A percentile compares a stretch with the other conserved stretches of the same genome.
These are phyloP conservation scores for Microcebus lehilahytsara DNA, from an alignment of 2,113 vertebrate species.

Conservation along the genomic window DNA sequence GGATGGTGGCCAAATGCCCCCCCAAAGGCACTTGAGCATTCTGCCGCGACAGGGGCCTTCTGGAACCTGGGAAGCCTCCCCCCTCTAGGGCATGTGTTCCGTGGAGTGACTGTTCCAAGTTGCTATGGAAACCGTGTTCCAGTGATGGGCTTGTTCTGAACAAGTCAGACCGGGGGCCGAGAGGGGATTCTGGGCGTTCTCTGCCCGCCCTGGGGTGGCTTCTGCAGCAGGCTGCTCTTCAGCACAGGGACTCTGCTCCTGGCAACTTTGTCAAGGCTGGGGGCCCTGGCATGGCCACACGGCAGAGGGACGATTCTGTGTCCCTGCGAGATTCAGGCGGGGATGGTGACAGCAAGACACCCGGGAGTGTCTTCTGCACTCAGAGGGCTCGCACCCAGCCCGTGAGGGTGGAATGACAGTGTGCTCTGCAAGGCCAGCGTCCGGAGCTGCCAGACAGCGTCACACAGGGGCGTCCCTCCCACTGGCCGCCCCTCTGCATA, in stretches of 20 bases:
- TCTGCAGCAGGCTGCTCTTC: not conserved
- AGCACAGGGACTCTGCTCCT: not conserved
- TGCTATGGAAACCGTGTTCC: conserved; percentile 24
- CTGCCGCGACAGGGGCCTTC: not conserved
- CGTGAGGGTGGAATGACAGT: fast-evolving
- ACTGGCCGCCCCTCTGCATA: fast-evolving
- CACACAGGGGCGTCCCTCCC: not conserved
- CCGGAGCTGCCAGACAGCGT: not conserved
- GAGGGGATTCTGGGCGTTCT: not conserved
- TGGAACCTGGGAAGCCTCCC: not conserved
- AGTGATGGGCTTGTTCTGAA: not conserved
- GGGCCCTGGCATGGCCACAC: not conserved
- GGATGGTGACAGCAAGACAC: not conserved
- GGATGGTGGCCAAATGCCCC: not conserved
- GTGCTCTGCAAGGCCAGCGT: not conserved
- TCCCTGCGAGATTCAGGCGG: not conserved
- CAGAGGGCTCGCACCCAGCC: not conserved
- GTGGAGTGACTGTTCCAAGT: not conserved
- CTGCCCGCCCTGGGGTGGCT: not conserved
- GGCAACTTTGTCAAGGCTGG: not conserved
- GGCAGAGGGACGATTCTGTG: not conserved
- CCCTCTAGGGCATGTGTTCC: not conserved
- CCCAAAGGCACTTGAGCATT: not conserved
- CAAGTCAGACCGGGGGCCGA: not conserved
- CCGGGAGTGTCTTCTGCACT: not conserved